Evolutionary conservation across 2,113 vertebrate genomes (phyloP).

Genomic region (Xerus inauris): DNA sequence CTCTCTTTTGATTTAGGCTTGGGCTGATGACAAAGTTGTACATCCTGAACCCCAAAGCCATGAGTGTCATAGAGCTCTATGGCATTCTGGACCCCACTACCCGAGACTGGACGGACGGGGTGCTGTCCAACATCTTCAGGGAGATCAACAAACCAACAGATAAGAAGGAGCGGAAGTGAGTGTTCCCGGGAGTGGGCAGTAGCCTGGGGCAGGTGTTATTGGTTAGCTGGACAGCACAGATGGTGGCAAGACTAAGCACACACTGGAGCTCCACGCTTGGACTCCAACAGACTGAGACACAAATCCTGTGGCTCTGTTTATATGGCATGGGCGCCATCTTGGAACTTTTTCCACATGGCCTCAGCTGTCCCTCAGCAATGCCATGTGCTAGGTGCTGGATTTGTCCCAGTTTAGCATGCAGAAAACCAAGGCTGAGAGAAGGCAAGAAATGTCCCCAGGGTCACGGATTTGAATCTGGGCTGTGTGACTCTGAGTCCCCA

Average conservation of each 20-base stretch:
- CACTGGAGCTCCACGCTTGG: not conserved
- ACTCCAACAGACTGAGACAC: not conserved
- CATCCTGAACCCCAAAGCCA: slow-evolving; percentile 95
- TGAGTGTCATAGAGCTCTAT: slow-evolving; percentile 97
- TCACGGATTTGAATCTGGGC: not conserved
- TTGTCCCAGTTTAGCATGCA: not conserved
- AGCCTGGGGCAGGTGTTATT: accelerated
- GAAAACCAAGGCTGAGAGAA: not conserved
- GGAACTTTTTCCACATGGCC: not conserved
- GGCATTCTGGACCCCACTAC: slow-evolving; percentile 95
- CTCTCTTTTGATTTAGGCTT: slow-evolving; percentile 85
- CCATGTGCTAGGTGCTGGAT: accelerated
- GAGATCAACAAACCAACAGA: slow-evolving; percentile 96
- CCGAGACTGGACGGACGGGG: slow-evolving; percentile 97
- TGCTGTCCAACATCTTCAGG: slow-evolving; percentile 97
- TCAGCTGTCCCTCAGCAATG: accelerated
- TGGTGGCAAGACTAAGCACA: not conserved
- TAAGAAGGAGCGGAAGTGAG: slow-evolving; percentile 94
- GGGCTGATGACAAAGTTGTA: slow-evolving; percentile 93
- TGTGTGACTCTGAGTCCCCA: not conserved
- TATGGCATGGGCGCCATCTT: accelerated
- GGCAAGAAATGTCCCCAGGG: not conserved
- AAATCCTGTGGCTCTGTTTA: not conserved
- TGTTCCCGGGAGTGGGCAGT: not conserved
- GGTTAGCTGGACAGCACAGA: no score